Evolutionary conservation across 2,113 vertebrate genomes (phyloP), one percentile per base, ranked within the genome.

Genomic region (Rutilus rutilus): DNA sequence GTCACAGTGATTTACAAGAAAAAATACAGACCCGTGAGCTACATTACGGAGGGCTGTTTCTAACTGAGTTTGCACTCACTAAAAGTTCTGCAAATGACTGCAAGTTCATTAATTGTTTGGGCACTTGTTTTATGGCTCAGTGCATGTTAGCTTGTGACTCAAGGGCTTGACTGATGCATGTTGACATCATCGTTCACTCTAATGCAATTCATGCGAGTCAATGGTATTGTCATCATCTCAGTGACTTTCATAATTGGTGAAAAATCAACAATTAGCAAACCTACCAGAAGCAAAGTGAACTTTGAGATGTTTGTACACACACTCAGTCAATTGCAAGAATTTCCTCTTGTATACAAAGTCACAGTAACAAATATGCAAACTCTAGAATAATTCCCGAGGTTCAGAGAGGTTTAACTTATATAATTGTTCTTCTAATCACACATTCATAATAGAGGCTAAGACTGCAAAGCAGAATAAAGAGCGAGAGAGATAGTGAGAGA

Each of bases 391-490:
- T 78, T 83, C 62, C 69, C 21, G 27, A 78, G 76, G 25, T 86
- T 73, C 60, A 82, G 30, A 85, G 36, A 87, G 77, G 36, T 87
- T 85, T 52, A 84, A 86, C 39, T 62, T 79, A 83, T 86, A 82
- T 87, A 89, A 88, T 86, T 89, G 85, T 90, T 89, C 36, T 83
- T 86, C 69, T 91, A 85, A 85, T 83, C 69, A 83, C 76, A 78
- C 67, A 62, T 83, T 82, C 77, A 79, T 86, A 87, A 84, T 42
- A 78, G 73, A 81, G 45, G 14, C 52, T 78, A 36, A 21, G 54
- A 82, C 39, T 71, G 36, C 76, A 77, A 69, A 67, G 42, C 15
- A 84, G 47, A 80, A 71, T n/a, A 78, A 73, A 65, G 81, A 42
- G 27, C 23, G 54, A 75, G 36, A 23, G 60, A 74, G 45, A 60